These are phyloP conservation scores for Xylocopa sonorina DNA, from an alignment of 1,140 invertebrate species.

Conservation along the genomic window DNA sequence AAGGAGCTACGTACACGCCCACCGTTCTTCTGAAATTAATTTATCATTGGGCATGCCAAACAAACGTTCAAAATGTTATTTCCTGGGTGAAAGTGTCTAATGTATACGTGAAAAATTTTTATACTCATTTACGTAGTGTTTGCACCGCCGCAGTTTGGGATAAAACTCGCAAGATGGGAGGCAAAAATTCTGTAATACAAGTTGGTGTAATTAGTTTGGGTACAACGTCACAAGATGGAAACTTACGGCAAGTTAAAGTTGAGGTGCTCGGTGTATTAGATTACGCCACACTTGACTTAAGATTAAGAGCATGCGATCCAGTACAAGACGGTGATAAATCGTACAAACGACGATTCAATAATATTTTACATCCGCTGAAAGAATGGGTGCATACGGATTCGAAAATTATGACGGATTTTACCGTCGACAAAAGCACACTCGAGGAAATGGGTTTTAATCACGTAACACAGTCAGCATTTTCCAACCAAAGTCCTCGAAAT, in stretches of 20 bases:
- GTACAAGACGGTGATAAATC: slow-evolving; percentile 88
- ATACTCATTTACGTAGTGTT: slow-evolving; percentile 89
- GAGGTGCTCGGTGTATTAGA: slow-evolving; percentile 94
- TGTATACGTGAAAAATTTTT: slow-evolving; percentile 89
- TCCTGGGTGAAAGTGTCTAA: slow-evolving; percentile 94
- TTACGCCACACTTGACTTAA: slow-evolving; percentile 87
- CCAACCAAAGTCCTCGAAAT: slow-evolving; percentile 84
- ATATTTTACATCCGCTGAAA: slow-evolving; percentile 89
- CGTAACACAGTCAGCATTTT: slow-evolving; percentile 85
- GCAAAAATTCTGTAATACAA: slow-evolving; percentile 82
- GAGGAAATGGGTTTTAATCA: slow-evolving; percentile 89
- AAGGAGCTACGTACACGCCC: slow-evolving; percentile 90
- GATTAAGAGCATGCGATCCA: slow-evolving; percentile 91
- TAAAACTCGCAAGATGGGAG: slow-evolving; percentile 87
- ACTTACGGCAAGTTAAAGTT: slow-evolving; percentile 92
- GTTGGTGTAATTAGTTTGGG: slow-evolving; percentile 95
- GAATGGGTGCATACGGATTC: slow-evolving; percentile 91
- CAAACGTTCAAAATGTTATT: slow-evolving; percentile 92
- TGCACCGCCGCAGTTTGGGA: slow-evolving; percentile 91
- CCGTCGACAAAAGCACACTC: slow-evolving; percentile 90
- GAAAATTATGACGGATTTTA: slow-evolving; percentile 90
- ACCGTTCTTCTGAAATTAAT: slow-evolving; percentile 91
- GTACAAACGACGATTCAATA: slow-evolving; percentile 87
- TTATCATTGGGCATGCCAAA: slow-evolving; percentile 95
- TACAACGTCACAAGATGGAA: slow-evolving; percentile 92